Percentiles rank a stretch among this genome's conserved stretches.
phyloP scores from a whole-genome alignment of 2,888 invertebrate genomes.

The Drosophila rellima region DNA sequence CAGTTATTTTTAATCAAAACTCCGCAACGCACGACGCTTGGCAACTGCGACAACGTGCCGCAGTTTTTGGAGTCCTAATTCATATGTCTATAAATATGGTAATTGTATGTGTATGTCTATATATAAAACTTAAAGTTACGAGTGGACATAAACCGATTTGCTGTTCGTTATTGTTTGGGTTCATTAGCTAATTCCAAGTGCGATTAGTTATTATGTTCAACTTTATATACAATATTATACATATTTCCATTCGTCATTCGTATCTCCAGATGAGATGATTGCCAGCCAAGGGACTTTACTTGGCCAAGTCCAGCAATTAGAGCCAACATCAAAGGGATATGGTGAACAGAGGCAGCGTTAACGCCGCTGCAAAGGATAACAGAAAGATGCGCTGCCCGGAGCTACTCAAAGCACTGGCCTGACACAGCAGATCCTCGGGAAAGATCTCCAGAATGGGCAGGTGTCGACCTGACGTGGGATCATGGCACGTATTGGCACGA shows the following conservation, averaged over 20 bases:
- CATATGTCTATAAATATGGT: slow-evolving; percentile 35
- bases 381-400: slow-evolving; percentile 86
- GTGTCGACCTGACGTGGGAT: slow-evolving; percentile 88
- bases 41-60: slow-evolving; percentile 35
- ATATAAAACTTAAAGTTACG: slow-evolving; percentile 72
- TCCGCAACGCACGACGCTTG: slow-evolving; percentile 43
- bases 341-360: slow-evolving; percentile 79
- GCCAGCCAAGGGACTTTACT: slow-evolving; percentile 31
- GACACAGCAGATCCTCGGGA: slow-evolving; percentile 93
- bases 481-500: slow-evolving; percentile 90
- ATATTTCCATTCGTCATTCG: slow-evolving; percentile 26
- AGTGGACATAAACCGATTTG: slow-evolving; percentile 79
- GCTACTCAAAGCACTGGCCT: slow-evolving; percentile 93
- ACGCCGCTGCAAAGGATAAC: slow-evolving; percentile 82
- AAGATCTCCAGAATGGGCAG: slow-evolving; percentile 91
- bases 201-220: slow-evolving; percentile 56
- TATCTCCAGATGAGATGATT: slow-evolving; percentile 9
- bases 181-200: slow-evolving; percentile 72
- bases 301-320: slow-evolving; percentile 46
- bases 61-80: slow-evolving; percentile 40
- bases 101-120: slow-evolving; percentile 21
- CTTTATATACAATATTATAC: slow-evolving; percentile 73
- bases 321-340: slow-evolving; percentile 82
- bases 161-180: slow-evolving; percentile 64
- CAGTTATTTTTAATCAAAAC: neutral